phyloP scores from a whole-genome alignment of 2,113 vertebrate species.

The Tringa solitaria region DNA sequence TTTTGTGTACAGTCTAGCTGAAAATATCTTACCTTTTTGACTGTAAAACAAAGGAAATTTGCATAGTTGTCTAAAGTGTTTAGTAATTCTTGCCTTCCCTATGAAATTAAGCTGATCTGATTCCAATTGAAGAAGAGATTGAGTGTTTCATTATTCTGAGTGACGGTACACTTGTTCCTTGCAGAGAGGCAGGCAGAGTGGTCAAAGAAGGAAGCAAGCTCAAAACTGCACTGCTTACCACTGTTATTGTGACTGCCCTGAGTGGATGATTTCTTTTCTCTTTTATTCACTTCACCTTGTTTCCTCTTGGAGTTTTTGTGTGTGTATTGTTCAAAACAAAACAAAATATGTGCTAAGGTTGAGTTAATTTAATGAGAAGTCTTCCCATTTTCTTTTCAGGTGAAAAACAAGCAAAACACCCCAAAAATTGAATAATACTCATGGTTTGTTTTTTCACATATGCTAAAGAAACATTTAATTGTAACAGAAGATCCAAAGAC shows the following conservation, averaged over 20 bases:
- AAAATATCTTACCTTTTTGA: not conserved
- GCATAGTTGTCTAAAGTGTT: not conserved
- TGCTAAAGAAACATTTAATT: not conserved
- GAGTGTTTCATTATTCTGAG: not conserved
- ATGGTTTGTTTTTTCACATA: not conserved
- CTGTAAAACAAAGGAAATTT: not conserved
- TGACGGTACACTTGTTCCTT: not conserved
- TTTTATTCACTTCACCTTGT: not conserved
- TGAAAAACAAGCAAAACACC: not conserved
- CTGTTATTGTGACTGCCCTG: not conserved
- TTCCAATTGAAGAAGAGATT: not conserved
- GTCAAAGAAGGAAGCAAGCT: not conserved
- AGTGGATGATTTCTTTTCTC: accelerated
- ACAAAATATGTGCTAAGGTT: not conserved
- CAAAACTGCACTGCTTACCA: not conserved
- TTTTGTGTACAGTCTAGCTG: not conserved
- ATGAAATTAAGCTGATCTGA: not conserved
- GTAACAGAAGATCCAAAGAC: not conserved
- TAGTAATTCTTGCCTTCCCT: not conserved
- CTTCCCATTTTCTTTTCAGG: not conserved
- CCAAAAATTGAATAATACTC: not conserved
- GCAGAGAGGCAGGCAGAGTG: not conserved
- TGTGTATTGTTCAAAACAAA: not conserved
- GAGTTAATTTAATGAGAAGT: not conserved
- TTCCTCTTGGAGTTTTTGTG: not conserved